Percentiles rank a stretch among this genome's conserved stretches.
These are phyloP conservation scores for Pogonomyrmex barbatus DNA, from an alignment of 1,140 invertebrate species.

Conservation along the genomic window DNA sequence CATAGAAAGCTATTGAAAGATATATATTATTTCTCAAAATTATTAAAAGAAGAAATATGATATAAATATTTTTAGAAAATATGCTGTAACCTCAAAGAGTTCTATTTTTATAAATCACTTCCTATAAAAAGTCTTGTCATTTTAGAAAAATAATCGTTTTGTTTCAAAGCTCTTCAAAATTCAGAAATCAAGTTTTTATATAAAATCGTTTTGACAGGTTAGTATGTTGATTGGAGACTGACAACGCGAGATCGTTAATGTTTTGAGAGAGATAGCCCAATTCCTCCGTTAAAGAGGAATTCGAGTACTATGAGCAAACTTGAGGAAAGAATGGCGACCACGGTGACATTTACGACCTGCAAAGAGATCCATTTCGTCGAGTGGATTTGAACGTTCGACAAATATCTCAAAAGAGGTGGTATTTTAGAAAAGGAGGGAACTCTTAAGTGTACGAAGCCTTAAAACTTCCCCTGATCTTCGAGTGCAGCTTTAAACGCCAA, in stretches of 20 bases:
- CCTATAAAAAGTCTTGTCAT: background rate
- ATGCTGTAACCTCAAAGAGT: background rate
- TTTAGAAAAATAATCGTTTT: background rate
- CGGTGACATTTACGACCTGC: slow-evolving; percentile 70
- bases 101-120: background rate
- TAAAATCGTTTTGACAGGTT: background rate
- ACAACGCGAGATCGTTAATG: slow-evolving; percentile 38
- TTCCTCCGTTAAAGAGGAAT: slow-evolving; percentile 65
- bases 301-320: slow-evolving; percentile 68
- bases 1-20: too few species aligned
- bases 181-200: background rate
- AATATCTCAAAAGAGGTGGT: slow-evolving; percentile 71
- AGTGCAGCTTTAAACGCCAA: slow-evolving; percentile 46
- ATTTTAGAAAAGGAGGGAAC: slow-evolving; percentile 66
- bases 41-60: too few species aligned
- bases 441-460: slow-evolving; percentile 67
- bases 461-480: slow-evolving; percentile 63
- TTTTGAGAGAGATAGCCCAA: slow-evolving; percentile 56
- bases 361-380: slow-evolving; percentile 77
- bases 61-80: too few species aligned
- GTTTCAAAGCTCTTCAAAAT: background rate
- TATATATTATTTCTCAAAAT: too few species aligned
- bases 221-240: background rate
- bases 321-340: slow-evolving; percentile 65
- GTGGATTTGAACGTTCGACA: slow-evolving; percentile 74